Conservation (phyloP, 2,113 vertebrate genomes). For the Leptodactylus fuscus region DNA sequence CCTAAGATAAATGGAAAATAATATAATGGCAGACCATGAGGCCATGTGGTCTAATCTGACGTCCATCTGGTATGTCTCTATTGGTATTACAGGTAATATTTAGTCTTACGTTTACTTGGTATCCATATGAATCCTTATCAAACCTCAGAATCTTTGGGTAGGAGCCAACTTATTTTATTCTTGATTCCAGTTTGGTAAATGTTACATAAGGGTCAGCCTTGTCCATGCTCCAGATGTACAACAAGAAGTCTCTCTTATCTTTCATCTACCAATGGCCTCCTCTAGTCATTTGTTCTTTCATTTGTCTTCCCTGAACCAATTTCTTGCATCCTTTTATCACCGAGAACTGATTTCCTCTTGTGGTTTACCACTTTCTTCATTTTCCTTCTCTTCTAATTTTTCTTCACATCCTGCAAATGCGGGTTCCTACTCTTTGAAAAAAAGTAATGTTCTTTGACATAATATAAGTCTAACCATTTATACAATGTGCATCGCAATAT, state of each 20-base stretch:
- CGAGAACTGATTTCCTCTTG: slow-evolving; percentile 49
- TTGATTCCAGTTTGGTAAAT: background rate
- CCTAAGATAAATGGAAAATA: no score
- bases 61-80: no score
- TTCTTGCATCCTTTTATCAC: slow-evolving; percentile 37
- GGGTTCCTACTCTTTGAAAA: background rate
- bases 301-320: slow-evolving; percentile 4
- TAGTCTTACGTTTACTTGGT: no score
- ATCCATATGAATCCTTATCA: no score
- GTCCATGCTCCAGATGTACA: background rate
- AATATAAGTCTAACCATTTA: background rate
- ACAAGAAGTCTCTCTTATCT: slow-evolving; percentile 30
- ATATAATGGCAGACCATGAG: no score
- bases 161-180: background rate
- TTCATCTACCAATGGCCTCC: background rate
- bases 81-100: no score
- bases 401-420: slow-evolving; percentile 29
- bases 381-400: slow-evolving; percentile 10
- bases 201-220: background rate
- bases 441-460: background rate
- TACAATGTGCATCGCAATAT: background rate
- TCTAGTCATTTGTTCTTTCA: slow-evolving; percentile 5
- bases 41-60: no score
- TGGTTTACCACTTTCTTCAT: slow-evolving; percentile 49
- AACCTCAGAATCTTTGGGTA: background rate